Base-by-base conservation (phyloP, 1,140 invertebrate genomes). In the Megalopta genalis region DNA sequence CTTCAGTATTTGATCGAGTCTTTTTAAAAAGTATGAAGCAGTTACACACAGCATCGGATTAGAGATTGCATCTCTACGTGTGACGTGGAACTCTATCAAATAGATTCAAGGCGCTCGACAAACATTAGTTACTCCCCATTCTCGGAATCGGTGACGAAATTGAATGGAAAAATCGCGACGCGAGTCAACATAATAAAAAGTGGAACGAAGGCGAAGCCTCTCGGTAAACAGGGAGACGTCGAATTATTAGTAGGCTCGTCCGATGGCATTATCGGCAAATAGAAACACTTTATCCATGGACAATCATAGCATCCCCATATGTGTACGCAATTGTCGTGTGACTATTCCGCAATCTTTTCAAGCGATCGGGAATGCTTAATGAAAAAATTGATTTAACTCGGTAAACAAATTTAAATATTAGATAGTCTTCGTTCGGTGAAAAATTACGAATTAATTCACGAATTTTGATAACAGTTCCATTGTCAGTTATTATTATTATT, bases 251-350 rank as follows among this genome's bases (percentile, higher is more conserved):
- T 60, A 71, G 79, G 77, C 63, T 78, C 80, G 73, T 77, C 86
- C 82, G 62, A 74, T 60, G 77, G 62, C 83, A 65, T 77, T 74
- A 81, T 86, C 82, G 77, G 78, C 84, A 89, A 90, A 86, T 85
- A 88, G 85, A 88, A 89, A 88, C 86, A 88, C 82, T 89, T 88
- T 88, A 88, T 81, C 79, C 73, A 72, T 80, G 72, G 80, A 73
- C 85, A 83, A 89, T 89, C 77, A 49, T 49, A 82, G 74, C 65
- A 73, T 66, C 77, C 80, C 75, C 39, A n/a, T 9, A 6, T 63
- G 59, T 39, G 62, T 76, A 80, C 67, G 60, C 42, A 81, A 84
- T 81, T 72, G 63, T 64, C 18, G 46, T 59, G 75, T n/a, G 63
- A 54, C 77, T 65, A 27, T 68, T 49, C 52, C 49, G 67, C 32